These are phyloP conservation scores for Strigamia crassipes DNA, from an alignment of 2,888 invertebrate species.

Conservation along the genomic window DNA sequence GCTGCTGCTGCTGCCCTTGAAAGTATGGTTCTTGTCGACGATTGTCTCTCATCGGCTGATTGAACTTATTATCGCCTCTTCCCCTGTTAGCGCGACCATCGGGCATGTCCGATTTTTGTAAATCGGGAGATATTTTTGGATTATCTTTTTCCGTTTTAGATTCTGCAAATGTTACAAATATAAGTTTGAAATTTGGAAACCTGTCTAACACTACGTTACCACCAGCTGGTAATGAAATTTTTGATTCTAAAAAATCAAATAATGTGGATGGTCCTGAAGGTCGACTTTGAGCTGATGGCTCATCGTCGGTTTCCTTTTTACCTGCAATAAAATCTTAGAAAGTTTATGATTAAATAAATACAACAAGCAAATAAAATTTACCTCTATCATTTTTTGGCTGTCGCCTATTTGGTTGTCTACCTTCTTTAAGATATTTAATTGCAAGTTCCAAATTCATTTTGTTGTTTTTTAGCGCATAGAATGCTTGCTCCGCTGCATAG, in stretches of 20 bases:
- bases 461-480: slow-evolving; percentile 71
- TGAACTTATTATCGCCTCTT: neutral
- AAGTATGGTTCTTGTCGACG: neutral
- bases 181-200: neutral
- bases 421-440: slow-evolving; percentile 54
- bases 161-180: neutral
- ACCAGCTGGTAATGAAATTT: slow-evolving; percentile 53
- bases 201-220: neutral
- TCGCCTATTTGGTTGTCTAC: slow-evolving; percentile 58
- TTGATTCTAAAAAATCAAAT: slow-evolving; percentile 58
- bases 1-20: neutral
- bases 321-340: neutral
- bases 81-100: neutral
- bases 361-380: neutral
- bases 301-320: slow-evolving; percentile 53
- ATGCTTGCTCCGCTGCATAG: slow-evolving; percentile 76
- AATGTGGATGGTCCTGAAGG: slow-evolving; percentile 57
- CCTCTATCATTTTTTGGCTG: slow-evolving; percentile 29
- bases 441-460: slow-evolving; percentile 69
- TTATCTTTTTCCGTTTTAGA: neutral
- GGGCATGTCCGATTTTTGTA: neutral
- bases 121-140: neutral
- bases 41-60: neutral
- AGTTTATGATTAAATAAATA: neutral
- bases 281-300: slow-evolving; percentile 53